Evolutionary conservation across 2,888 invertebrate genomes (phyloP), one percentile per base, ranked within the genome.

Genomic region (Sturmia bella): DNA sequence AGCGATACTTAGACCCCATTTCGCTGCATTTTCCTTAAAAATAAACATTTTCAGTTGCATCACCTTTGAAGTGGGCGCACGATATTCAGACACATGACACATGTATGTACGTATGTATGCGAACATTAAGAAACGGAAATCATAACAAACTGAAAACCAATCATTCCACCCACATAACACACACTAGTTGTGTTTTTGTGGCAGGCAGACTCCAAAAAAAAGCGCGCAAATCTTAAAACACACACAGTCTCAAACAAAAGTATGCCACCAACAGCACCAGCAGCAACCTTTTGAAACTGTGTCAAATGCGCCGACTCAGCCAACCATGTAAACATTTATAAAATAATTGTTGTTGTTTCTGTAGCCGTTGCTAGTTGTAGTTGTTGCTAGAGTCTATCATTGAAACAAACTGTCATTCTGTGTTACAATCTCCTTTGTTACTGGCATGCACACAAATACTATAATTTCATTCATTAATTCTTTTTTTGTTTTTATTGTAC

Each of bases 221-320:
- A 52, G 43, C 43, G 43, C 61, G 43, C 43, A 41, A 56, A n/a
- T 43, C 32, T 21, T 39, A 2, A 57, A 39, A 21, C 27, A 43
- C 27, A 21, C 15, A 48, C 24, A 56, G 24, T 27, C 27, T n/a
- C 32, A 72, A 21, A 9, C 1, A 57, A 66, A 48, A 50, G 17
- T 39, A 19, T 32, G 27, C 39, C 17, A 48, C 24, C 21, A 45
- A 17, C 45, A 45, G 17, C 45, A n/a, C n/a, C 39, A 61, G 24
- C 61, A 54, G 39, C 64, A 70, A 72, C 48, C 56, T 78, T 68
- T 72, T 45, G 45, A 79, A 79, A 75, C 50, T 79, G 72, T 76
- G 83, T 79, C 79, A 83, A 73, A 81, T 74, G 77, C 73, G 77
- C 77, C 69, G 77, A 74, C 69, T 81, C 77, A 81, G 63, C 81